Evolutionary conservation across 2,797 vertebrate genomes (phyloP).

Genomic region (Pteronotus mesoamericanus): DNA sequence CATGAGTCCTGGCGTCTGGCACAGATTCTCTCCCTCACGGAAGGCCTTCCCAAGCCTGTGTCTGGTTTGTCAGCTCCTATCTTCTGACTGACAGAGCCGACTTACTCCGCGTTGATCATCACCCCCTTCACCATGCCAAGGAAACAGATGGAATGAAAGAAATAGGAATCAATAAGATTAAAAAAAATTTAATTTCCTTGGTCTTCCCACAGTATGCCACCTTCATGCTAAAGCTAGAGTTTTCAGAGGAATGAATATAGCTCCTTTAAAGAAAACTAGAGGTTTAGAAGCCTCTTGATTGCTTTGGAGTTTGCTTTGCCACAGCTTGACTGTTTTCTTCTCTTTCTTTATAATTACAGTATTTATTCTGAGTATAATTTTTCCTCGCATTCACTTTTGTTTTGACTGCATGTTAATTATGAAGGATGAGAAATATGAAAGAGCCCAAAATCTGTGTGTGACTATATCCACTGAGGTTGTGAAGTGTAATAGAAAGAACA

Average conservation of each 20-base stretch:
- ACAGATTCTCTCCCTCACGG: not conserved
- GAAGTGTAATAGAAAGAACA: not conserved
- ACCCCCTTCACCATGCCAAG: slow-evolving; percentile 69
- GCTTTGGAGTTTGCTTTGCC: slow-evolving; percentile 39
- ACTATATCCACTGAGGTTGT: not conserved
- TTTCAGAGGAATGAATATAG: slow-evolving; percentile 47
- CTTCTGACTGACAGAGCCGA: slow-evolving; percentile 74
- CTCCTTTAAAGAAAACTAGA: slow-evolving; percentile 27
- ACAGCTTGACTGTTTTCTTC: slow-evolving; percentile 27
- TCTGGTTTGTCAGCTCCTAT: slow-evolving; percentile 70
- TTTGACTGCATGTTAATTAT: slow-evolving; percentile 29
- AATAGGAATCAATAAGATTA: slow-evolving; percentile 76
- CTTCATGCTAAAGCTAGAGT: slow-evolving; percentile 62
- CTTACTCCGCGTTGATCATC: slow-evolving; percentile 67
- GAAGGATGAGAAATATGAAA: not conserved
- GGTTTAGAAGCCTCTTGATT: slow-evolving; percentile 17
- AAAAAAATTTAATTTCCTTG: slow-evolving; percentile 73
- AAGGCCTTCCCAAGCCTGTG: slow-evolving; percentile 72
- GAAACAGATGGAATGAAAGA: slow-evolving; percentile 75
- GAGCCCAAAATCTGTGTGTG: not conserved
- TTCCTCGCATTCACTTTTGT: not conserved
- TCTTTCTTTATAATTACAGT: slow-evolving; percentile 21
- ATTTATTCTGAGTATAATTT: slow-evolving; percentile 44
- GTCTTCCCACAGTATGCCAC: slow-evolving; percentile 68
- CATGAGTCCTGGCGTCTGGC: slow-evolving; percentile 68